phyloP scores from a whole-genome alignment of 2,113 vertebrate genomes.

The Apodemus sylvaticus region DNA sequence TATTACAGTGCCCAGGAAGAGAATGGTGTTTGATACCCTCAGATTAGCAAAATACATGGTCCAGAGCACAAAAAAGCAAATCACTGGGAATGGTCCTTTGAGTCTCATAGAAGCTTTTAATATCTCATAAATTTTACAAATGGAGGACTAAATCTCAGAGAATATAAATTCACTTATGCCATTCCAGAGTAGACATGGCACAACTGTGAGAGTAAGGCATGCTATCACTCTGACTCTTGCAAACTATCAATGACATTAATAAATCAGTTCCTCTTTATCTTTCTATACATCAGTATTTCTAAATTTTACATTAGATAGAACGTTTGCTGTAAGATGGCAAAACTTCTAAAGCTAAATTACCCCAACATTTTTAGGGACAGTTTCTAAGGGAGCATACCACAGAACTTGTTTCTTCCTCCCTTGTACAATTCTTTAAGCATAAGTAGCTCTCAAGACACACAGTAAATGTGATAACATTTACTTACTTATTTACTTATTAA shows the following conservation, averaged over 20 bases:
- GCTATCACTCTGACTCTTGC: not conserved
- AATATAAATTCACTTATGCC: conserved; percentile 38
- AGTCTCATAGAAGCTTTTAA: not conserved
- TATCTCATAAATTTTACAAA: conserved; percentile 51
- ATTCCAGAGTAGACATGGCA: not conserved
- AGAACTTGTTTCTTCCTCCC: not conserved
- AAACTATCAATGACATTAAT: not conserved
- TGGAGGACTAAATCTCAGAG: conserved; percentile 42
- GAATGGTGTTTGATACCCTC: not conserved
- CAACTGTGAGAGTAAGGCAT: not conserved
- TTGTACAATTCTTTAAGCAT: not conserved
- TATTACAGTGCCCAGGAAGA: conserved; percentile 59
- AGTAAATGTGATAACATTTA: not conserved
- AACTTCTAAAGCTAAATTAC: not conserved
- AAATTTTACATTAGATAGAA: not conserved
- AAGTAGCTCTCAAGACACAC: not conserved
- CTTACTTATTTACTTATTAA: no score
- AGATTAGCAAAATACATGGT: conserved; percentile 58
- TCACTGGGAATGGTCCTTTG: not conserved
- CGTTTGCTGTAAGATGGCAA: not conserved
- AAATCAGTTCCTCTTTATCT: not conserved
- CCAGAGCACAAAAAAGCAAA: not conserved
- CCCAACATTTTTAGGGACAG: not conserved
- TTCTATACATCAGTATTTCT: not conserved
- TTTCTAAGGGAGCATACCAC: not conserved